Evolutionary conservation across 2,797 vertebrate genomes (phyloP).

Genomic region (Ateles fusciceps): DNA sequence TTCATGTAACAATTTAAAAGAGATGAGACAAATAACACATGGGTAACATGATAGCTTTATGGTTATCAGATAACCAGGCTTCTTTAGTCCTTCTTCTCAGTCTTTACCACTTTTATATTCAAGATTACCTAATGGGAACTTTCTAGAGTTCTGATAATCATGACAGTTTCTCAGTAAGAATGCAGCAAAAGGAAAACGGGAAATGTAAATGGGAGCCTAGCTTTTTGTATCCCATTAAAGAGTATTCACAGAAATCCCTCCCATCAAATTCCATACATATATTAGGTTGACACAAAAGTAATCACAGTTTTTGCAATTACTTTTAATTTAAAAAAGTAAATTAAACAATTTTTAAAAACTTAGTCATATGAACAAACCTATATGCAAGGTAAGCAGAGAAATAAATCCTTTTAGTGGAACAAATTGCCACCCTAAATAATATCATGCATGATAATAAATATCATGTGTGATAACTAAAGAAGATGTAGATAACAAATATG

Average conservation of each 20-base stretch:
- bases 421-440: not conserved
- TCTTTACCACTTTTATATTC: not conserved
- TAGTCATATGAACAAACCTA: too few relatives aligned
- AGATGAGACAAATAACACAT: not conserved
- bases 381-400: not conserved
- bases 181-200: not conserved
- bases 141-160: not conserved
- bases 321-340: too few relatives aligned
- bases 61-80: not conserved
- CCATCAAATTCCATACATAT: not conserved
- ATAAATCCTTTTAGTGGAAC: not conserved
- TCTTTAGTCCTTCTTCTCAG: not conserved
- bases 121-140: not conserved
- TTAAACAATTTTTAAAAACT: not conserved
- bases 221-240: not conserved
- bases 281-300: too few relatives aligned
- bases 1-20: not conserved
- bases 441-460: not conserved
- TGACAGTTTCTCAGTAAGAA: not conserved
- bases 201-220: not conserved
- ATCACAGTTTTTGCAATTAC: too few relatives aligned
- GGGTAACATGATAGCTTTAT: too few relatives aligned
- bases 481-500: not conserved
- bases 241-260: not conserved
- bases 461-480: not conserved